phyloP scores from a whole-genome alignment of 2,797 vertebrate genomes.

The Leptoclinus maculatus region DNA sequence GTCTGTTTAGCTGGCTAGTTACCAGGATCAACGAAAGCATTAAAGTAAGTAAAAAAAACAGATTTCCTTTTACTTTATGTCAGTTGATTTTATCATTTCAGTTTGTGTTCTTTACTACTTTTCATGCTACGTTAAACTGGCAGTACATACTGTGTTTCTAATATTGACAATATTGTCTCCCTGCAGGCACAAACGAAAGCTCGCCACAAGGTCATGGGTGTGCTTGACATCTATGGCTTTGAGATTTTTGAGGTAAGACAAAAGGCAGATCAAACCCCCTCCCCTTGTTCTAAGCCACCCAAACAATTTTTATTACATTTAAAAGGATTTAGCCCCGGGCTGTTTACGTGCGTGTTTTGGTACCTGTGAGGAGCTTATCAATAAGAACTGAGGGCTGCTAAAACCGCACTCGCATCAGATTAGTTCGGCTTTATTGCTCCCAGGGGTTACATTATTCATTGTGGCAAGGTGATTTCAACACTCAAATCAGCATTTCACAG shows the following conservation, averaged over 20 bases:
- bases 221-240: conserved; percentile 99
- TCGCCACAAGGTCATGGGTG: conserved; percentile 99
- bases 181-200: conserved; percentile 92
- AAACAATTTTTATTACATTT: conserved; percentile 32
- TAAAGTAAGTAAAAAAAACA: conserved; percentile 84
- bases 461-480: conserved; percentile 13
- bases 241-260: conserved; percentile 98
- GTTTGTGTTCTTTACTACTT: background rate
- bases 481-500: conserved; percentile 24
- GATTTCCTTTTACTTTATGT: background rate
- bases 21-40: conserved; percentile 98
- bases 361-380: conserved; percentile 56
- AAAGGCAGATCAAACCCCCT: background rate
- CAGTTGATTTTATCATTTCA: background rate
- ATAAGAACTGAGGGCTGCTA: conserved; percentile 41
- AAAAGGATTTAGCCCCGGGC: conserved; percentile 45
- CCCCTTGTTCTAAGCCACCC: conserved; percentile 3
- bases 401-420: conserved; percentile 59
- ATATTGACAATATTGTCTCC: conserved; percentile 40
- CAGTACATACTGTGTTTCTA: background rate
- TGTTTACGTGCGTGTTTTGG: conserved; percentile 22
- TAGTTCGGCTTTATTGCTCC: conserved; percentile 54
- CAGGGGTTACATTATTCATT: conserved; percentile 18
- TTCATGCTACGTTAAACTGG: background rate
- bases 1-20: conserved; percentile 97